Evolutionary conservation across 2,113 vertebrate species (phyloP), one percentile per base, ranked within the genome.

Genomic region (Phocoena phocoena): DNA sequence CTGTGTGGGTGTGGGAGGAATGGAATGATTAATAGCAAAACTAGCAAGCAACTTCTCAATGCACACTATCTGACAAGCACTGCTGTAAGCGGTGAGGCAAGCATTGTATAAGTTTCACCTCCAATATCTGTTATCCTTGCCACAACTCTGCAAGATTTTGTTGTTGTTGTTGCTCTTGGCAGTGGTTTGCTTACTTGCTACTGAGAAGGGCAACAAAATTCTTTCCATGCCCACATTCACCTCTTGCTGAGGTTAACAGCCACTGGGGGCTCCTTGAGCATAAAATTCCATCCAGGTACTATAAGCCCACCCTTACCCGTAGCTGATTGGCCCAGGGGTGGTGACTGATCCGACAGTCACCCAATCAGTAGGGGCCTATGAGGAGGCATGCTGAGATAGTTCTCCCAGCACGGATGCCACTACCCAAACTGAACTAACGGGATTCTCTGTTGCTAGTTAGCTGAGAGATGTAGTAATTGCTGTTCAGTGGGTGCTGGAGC

Each of bases 151-250:
- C 20, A 85, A 62, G 20, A 14, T 13, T 17, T 36, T 73, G 74
- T 80, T 14, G 3, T 67, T 38, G 68, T 63, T 94, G 65, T 50
- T 91, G 17, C 15, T 90, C 26, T 95, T 90, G 15, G 50, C 53
- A 13, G 17, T 68, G 68, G n/a, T 68, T 90, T 93, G 31, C 74
- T 95, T 94, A 62, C 76, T 74, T 89, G 4, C 55, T 88, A 95
- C 31, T 60, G 36, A 88, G 84, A 90, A 90, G 38, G 38, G 53
- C 47, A 94, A 77, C 12, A n/a, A 55, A 80, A 41, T 80, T 55
- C 15, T 93, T 80, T 60, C 38, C 20, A 71, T 55, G 53, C 26
- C 12, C 53, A 93, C 8, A 15, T 55, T 58, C 14, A 28, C 26
- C 5, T 83, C 58, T 26, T 90, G 7, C 60, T 92, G 18, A 76